Conservation (phyloP, 1,140 invertebrate genomes). For the Zaprionus ornatus region DNA sequence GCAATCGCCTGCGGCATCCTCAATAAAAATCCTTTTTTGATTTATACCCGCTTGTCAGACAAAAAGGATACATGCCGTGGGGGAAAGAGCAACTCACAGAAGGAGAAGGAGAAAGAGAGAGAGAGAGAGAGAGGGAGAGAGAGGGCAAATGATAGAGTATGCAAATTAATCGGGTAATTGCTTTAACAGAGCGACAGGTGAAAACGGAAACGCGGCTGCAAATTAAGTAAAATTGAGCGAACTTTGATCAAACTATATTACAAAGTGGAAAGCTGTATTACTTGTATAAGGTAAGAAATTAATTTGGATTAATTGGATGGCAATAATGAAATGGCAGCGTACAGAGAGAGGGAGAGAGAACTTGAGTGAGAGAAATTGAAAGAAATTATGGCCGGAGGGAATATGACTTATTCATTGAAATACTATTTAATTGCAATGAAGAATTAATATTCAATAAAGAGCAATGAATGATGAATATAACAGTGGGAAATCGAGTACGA, state of each 20-base stretch:
- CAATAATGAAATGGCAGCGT: not conserved
- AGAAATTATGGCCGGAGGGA: not conserved
- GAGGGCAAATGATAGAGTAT: slow-evolving; percentile 38
- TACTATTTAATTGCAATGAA: too few species aligned
- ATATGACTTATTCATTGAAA: too few species aligned
- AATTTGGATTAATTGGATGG: slow-evolving; percentile 1
- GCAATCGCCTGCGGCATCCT: slow-evolving; percentile 58
- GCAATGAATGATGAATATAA: too few species aligned
- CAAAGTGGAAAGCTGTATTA: not conserved
- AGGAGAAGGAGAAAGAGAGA: not conserved
- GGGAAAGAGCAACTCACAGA: not conserved
- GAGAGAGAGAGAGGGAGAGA: not conserved
- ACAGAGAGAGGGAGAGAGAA: not conserved
- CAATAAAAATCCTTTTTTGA: slow-evolving; percentile 71
- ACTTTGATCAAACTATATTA: slow-evolving; percentile 1
- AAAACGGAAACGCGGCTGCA: slow-evolving; percentile 27
- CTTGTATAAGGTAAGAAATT: not conserved
- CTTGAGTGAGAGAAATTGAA: not conserved
- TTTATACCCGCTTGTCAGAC: slow-evolving; percentile 54
- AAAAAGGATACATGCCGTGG: not conserved
- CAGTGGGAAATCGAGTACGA: too few species aligned
- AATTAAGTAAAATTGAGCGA: slow-evolving; percentile 40
- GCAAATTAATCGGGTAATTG: slow-evolving; percentile 71
- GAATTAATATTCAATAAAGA: too few species aligned
- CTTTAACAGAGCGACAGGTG: slow-evolving; percentile 26